Base-by-base conservation (phyloP, 2,797 vertebrate species). In the Takifugu ocellatus region DNA sequence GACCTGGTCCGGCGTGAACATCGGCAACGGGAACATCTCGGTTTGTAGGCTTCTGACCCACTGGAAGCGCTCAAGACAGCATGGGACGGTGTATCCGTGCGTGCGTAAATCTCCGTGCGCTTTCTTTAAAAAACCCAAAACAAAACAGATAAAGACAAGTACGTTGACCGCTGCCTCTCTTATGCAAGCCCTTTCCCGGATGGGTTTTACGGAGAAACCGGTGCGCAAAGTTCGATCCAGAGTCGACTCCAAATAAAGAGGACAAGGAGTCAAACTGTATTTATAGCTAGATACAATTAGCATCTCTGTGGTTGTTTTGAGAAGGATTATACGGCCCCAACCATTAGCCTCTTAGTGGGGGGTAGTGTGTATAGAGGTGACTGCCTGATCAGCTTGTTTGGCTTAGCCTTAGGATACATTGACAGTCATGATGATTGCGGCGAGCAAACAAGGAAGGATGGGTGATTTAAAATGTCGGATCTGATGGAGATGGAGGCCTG, bases 1-100 rank as follows among this genome's bases (percentile, higher is more conserved):
- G 16, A 92, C 92, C 80, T 93, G 92, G 50, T 93, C 92, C 49
- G 91, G 86, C 0, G 92, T 92, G 75, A 93, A 93, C 88, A 92
- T 90, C 2, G 91, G 91, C 50, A 92, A 59, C 0, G 90, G 91
- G 49, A 93, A 93, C 92, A 93, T 93, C 27, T 82, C 58, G 26
- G 29, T 46, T 11, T 0, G 50, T 48, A 3, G 21, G 46, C 46
- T 49, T 45, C 53, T 5, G 1, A 33, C 33, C 74, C 60, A 49
- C 36, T 25, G 17, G 14, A 33, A 33, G 17, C 47, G 51, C 51
- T 49, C n/a, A 0, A 10, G 53, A 54, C 43, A 51, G 63, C 72
- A 59, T 66, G 49, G 16, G 64, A 17, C 0, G n/a, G 2, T 17
- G 55, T 49, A 52, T 83, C 82, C 75, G 70, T 33, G 55, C 58